These are phyloP conservation scores for Cataglyphis rosenhaueri DNA, from an alignment of 2,888 invertebrate genomes.

Conservation along the genomic window DNA sequence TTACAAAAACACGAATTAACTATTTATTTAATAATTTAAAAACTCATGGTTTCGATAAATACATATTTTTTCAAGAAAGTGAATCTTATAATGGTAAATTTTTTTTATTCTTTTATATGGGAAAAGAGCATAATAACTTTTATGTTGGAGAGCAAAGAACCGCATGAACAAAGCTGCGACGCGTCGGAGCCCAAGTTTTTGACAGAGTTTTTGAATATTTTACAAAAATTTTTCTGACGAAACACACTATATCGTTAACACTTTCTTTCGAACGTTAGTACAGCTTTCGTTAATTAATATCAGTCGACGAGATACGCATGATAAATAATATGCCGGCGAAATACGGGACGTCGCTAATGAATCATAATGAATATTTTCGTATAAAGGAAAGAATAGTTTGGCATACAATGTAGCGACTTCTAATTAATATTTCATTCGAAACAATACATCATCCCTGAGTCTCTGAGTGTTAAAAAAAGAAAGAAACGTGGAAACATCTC, in stretches of 20 bases:
- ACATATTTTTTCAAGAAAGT: conserved; percentile 23
- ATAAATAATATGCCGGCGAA: conserved; percentile 26
- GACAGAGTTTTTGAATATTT: conserved; percentile 27
- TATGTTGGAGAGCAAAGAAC: not conserved
- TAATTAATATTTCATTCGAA: conserved; percentile 42
- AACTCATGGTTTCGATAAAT: not conserved
- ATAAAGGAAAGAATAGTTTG: conserved; percentile 20
- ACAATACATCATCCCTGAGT: conserved; percentile 21
- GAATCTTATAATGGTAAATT: not conserved
- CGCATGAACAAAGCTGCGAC: conserved; percentile 26
- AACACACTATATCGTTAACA: not conserved
- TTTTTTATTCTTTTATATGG: not conserved
- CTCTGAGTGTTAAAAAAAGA: not conserved
- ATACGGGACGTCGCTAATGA: not conserved
- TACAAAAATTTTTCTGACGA: conserved; percentile 14
- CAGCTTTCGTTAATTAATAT: conserved; percentile 28
- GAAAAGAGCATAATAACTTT: conserved; percentile 28
- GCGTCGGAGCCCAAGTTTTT: conserved; percentile 24
- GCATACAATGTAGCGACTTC: conserved; percentile 8
- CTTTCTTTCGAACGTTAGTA: conserved; percentile 1
- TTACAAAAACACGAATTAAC: not conserved
- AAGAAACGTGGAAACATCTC: not conserved
- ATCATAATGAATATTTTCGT: conserved; percentile 33
- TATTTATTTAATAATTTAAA: not conserved
- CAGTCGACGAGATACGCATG: not conserved